Percentiles rank a stretch among this genome's conserved stretches.
phyloP scores from a whole-genome alignment of 2,888 invertebrate species.

The Amphipoea lucens region DNA sequence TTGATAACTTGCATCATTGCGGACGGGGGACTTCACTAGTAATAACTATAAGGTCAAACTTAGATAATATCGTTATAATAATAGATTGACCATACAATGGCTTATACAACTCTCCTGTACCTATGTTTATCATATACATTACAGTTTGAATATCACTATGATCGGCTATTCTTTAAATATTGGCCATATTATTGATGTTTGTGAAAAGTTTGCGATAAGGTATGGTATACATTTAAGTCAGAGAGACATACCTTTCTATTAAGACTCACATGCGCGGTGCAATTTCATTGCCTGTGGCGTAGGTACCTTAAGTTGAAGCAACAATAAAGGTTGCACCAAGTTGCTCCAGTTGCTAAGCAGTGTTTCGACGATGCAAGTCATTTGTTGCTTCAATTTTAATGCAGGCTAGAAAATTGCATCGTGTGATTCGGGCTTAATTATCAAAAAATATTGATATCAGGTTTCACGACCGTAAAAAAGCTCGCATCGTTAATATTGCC shows the following conservation, averaged over 20 bases:
- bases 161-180: background rate
- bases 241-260: background rate
- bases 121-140: background rate
- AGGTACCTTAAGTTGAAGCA: background rate
- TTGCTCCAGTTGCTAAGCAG: background rate
- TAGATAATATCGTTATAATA: slow-evolving; percentile 42
- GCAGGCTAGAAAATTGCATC: background rate
- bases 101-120: slow-evolving; percentile 7
- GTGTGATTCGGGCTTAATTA: background rate
- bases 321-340: background rate
- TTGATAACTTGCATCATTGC: slow-evolving; percentile 2
- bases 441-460: background rate
- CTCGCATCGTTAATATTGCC: background rate
- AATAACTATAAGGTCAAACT: slow-evolving; percentile 20
- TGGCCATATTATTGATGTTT: background rate
- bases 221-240: background rate
- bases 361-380: background rate
- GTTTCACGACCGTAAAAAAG: background rate
- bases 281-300: background rate
- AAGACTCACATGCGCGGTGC: background rate
- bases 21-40: background rate
- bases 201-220: background rate
- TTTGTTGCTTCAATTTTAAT: background rate
- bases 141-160: background rate
- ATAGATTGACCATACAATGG: slow-evolving; percentile 29